Base-by-base conservation (phyloP, 1,140 invertebrate species). In the Drosophila parabipectinata region DNA sequence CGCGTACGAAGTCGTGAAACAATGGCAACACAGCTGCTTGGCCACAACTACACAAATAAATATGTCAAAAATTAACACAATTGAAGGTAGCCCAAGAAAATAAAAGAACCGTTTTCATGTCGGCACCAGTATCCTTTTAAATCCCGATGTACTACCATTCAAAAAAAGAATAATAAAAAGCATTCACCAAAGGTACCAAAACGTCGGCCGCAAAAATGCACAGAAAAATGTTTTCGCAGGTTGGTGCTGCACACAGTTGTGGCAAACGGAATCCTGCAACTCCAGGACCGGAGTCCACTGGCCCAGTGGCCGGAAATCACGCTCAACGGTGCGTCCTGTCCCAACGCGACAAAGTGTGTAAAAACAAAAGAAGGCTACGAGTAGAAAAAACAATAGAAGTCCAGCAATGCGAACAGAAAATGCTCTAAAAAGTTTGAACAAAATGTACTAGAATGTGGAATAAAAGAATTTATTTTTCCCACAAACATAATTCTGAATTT, bases 241-340 rank as follows among this genome's bases (percentile, higher is more conserved):
- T 32, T 61, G 44, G 28, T 57, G 55, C 26, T 52, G 41, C 15
- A 60, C 52, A 68, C 53, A 15, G n/a, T 51, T 53, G 12, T 48
- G 54, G 32, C 26, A n/a, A 14, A 15, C 41, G 41, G 41, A 44
- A 44, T 47, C 9, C 44, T 21, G 18, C 57, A 67, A 26, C 41
- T 32, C 30, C 26, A 56, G 37, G 10, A 28, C 55, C 72, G 62
- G 74, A 72, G 77, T 57, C 71, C 51, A 52, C 37, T 58, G 69
- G 34, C 51, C 52, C 59, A 57, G 66, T 76, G 82, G 69, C 69
- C 82, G 82, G 83, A 87, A 87, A 87, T 87, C 74, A 82, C 83
- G 82, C 82, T 82, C 68, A 67, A 45, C 57, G 61, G 57, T 67
- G 48, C 77, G 51, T 73, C 69, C 57, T 44, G 47, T 63, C 47